Evolutionary conservation across 35 echinoderm and acorn worm species (phyloP), one percentile per base, ranked within the genome.

Genomic region (Anneissia japonica): DNA sequence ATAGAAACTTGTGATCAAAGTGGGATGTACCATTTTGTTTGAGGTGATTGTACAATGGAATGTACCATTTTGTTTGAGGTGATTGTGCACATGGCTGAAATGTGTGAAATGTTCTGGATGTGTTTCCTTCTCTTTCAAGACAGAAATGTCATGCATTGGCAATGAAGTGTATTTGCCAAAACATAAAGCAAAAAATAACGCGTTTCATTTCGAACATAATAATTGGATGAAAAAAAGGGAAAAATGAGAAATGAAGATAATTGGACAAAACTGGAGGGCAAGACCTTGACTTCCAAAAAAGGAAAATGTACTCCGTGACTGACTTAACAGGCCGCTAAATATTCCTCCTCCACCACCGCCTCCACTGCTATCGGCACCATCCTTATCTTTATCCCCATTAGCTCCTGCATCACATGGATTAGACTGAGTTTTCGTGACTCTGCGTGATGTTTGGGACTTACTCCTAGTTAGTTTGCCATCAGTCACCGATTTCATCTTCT

Each of bases 361-460:
- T 64, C 51, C 51, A 23, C 51, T 64, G 26, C 10, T 23, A 64
- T 64, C 51, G 9, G 51, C 51, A 64, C 51, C 26, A 23, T 64
- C 51, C 51, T 64, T 64, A 64, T 45, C 40, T 45, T 16, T 45
- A 45, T 64, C 93, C 51, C 93, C 90, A 85, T 93, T 93, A 87
- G 92, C 96, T 41, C 92, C 88, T 38, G 6, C 21, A 23, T 99
- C 96, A 19, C 92, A 94, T 83, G 83, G 74, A 64, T 89, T 93
- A 10, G 96, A 99, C 81, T 93, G 88, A 16, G 91, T 85, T 88
- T 99, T 99, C 80, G 91, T 90, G 77, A 99, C 86, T 83, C 94
- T 99, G 79, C 96, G 85, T 64, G 89, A 90, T 19, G 89, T 92
- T 86, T 94, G 96, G 1, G 96, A 99, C 89, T 99, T 99, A 90